Evolutionary conservation across 2,888 invertebrate genomes (phyloP).

Genomic region (Ormyrus thymus): DNA sequence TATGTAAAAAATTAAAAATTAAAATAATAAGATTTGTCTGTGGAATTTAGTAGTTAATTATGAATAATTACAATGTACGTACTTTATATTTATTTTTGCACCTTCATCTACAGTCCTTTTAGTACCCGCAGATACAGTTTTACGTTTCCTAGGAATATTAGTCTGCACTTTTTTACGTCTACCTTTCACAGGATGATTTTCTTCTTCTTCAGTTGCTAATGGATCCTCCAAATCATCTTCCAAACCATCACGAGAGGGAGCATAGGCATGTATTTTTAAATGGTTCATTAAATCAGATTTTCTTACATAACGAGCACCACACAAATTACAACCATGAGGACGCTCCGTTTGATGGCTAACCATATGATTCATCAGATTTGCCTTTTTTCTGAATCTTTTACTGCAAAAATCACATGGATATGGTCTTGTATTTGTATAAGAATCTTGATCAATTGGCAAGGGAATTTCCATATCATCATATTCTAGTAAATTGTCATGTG

Average conservation of each 20-base stretch:
- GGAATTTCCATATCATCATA: constrained; percentile 86
- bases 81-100: constrained; percentile 54
- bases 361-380: constrained; percentile 91
- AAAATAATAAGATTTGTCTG: background rate
- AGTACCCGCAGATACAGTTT: constrained; percentile 57
- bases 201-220: constrained; percentile 67
- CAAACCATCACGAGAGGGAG: constrained; percentile 79
- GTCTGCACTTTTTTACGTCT: constrained; percentile 72
- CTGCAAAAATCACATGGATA: constrained; percentile 93
- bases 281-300: constrained; percentile 90
- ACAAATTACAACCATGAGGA: constrained; percentile 88
- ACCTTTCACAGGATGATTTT: constrained; percentile 66
- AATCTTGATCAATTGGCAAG: constrained; percentile 88
- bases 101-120: constrained; percentile 61
- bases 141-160: constrained; percentile 71
- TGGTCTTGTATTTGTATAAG: constrained; percentile 85
- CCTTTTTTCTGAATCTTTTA: constrained; percentile 88
- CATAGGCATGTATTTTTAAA: constrained; percentile 87
- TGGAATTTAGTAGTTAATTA: background rate
- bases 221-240: constrained; percentile 77
- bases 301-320: constrained; percentile 87
- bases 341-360: constrained; percentile 90
- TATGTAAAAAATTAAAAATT: no score
- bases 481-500: constrained; percentile 74
- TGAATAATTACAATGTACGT: constrained; percentile 7